phyloP scores from a whole-genome alignment of 2,113 vertebrate genomes.

The Clarias batrachus region DNA sequence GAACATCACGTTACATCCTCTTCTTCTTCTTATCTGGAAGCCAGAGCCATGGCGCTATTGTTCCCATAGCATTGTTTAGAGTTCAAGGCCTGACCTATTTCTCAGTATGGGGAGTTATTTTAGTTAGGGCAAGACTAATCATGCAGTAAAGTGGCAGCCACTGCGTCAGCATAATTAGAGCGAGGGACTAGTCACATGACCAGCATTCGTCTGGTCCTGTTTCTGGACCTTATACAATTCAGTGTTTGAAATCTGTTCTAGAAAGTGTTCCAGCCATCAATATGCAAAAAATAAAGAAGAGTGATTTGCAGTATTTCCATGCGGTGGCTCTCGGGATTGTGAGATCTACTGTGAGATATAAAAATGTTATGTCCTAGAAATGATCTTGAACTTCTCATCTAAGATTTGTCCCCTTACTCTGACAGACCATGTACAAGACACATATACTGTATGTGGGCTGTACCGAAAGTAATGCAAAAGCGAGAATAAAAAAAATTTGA shows the following conservation, averaged over 20 bases:
- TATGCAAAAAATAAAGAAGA: background rate
- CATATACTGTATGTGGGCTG: no score
- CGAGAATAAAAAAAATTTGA: no score
- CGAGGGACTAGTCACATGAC: conserved; percentile 32
- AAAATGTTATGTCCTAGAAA: background rate
- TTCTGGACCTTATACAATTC: background rate
- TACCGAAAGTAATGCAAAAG: no score
- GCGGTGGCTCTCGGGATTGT: background rate
- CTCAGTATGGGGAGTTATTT: conserved; percentile 41
- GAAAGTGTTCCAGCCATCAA: background rate
- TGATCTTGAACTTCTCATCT: background rate
- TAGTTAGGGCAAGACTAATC: conserved; percentile 29
- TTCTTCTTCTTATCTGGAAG: conserved; percentile 20
- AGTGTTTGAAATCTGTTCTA: background rate
- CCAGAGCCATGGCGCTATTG: conserved; percentile 33
- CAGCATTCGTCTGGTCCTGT: background rate
- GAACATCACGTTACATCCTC: conserved; percentile 34
- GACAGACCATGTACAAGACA: background rate
- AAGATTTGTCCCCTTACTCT: background rate
- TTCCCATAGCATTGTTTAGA: conserved; percentile 42
- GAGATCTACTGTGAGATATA: background rate
- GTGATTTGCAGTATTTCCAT: background rate
- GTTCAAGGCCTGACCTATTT: conserved; percentile 49
- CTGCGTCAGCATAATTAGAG: conserved; percentile 37
- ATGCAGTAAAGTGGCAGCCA: conserved; percentile 34